Percentiles rank a stretch among this genome's conserved stretches.
Conservation (phyloP, 2,113 vertebrate genomes). For the Clarias gariepinus region DNA sequence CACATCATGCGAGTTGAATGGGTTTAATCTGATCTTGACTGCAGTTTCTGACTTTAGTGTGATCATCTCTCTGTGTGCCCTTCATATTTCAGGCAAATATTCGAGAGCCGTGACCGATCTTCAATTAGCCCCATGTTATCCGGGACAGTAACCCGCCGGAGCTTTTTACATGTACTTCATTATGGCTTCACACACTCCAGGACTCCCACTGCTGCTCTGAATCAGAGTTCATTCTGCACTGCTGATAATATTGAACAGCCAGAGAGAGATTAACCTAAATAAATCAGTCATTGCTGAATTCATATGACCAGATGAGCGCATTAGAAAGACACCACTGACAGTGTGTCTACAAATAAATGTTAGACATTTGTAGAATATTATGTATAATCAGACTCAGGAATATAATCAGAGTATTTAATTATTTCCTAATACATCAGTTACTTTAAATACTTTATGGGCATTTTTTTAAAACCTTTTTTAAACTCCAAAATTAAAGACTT, state of each 20-base stretch:
- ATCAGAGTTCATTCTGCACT: slow-evolving; percentile 21
- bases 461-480: not conserved
- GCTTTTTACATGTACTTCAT: slow-evolving; percentile 72
- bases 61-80: slow-evolving; percentile 55
- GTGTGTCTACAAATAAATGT: not conserved
- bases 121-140: slow-evolving; percentile 78
- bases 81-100: slow-evolving; percentile 78
- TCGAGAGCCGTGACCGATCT: slow-evolving; percentile 75
- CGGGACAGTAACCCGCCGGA: slow-evolving; percentile 69
- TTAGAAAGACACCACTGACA: slow-evolving; percentile 13
- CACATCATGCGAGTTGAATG: slow-evolving; percentile 67
- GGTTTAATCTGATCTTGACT: slow-evolving; percentile 72
- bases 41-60: slow-evolving; percentile 64
- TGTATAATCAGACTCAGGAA: not conserved
- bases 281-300: slow-evolving; percentile 71
- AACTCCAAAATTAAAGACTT: not conserved
- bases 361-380: not conserved
- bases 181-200: slow-evolving; percentile 63
- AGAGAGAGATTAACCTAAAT: slow-evolving; percentile 74
- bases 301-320: slow-evolving; percentile 57
- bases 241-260: slow-evolving; percentile 45
- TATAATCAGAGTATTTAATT: slow-evolving; percentile 16
- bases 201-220: slow-evolving; percentile 59
- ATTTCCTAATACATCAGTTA: not conserved
- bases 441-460: not conserved